Evolutionary conservation across 2,888 invertebrate species (phyloP).

Genomic region (Hedya salicella): DNA sequence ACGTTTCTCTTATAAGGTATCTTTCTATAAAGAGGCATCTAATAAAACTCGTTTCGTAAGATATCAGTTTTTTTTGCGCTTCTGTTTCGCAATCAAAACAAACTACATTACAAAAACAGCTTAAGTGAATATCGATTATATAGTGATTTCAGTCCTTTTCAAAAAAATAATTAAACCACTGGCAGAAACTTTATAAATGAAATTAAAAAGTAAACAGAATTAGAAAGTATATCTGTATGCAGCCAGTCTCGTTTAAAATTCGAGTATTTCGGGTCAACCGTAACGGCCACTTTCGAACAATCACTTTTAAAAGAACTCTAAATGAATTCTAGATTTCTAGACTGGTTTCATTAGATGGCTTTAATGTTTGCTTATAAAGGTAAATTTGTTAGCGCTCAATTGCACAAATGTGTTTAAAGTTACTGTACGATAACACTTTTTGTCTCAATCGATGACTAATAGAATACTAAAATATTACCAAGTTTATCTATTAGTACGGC

Average conservation of each 20-base stretch:
- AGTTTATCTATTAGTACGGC: too few relatives aligned
- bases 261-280: slow-evolving; percentile 25
- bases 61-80: slow-evolving; percentile 9
- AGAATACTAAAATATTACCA: too few relatives aligned
- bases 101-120: background rate
- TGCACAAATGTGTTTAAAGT: too few relatives aligned
- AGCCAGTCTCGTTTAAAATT: slow-evolving; percentile 33
- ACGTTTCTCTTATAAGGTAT: background rate
- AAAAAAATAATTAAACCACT: background rate
- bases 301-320: slow-evolving; percentile 28
- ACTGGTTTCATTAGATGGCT: background rate
- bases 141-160: too few relatives aligned
- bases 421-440: too few relatives aligned
- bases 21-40: background rate
- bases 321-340: slow-evolving; percentile 13
- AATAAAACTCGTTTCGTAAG: background rate
- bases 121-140: background rate
- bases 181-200: background rate
- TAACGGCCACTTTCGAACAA: slow-evolving; percentile 28
- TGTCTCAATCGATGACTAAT: too few relatives aligned
- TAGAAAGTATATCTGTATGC: slow-evolving; percentile 36
- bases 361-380: background rate
- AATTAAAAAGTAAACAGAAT: slow-evolving; percentile 33
- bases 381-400: background rate
- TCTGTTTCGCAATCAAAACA: background rate